These are phyloP conservation scores for Alloplasta piceator DNA, from an alignment of 2,888 invertebrate species.

Conservation along the genomic window DNA sequence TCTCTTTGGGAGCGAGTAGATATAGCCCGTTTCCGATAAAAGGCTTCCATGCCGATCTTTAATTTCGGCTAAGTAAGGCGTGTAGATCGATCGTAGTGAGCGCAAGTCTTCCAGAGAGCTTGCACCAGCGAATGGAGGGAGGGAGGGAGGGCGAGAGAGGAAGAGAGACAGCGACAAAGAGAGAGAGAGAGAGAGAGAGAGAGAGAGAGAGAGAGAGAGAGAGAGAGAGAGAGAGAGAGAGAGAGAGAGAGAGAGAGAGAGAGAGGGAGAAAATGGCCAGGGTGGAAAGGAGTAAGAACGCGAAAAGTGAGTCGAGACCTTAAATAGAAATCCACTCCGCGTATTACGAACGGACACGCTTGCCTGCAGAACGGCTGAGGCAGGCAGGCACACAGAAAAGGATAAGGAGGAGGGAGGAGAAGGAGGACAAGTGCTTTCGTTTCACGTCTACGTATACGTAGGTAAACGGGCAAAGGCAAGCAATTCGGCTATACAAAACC, in stretches of 20 bases:
- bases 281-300: constrained; percentile 26
- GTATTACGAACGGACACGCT: constrained; percentile 62
- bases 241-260: not conserved
- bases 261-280: not conserved
- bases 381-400: not conserved
- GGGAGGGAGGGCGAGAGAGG: constrained; percentile 4
- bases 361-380: constrained; percentile 20
- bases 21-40: constrained; percentile 61
- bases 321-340: constrained; percentile 68
- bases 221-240: constrained; percentile 3
- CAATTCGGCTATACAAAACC: constrained; percentile 40
- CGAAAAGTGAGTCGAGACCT: constrained; percentile 59
- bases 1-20: constrained; percentile 27
- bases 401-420: not conserved
- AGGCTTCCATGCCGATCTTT: constrained; percentile 67
- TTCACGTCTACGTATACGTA: constrained; percentile 24
- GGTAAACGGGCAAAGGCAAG: constrained; percentile 48
- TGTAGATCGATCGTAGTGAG: constrained; percentile 64
- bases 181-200: not conserved
- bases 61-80: constrained; percentile 72
- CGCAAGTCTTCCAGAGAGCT: constrained; percentile 15
- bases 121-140: constrained; percentile 6
- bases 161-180: not conserved
- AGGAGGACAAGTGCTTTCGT: constrained; percentile 54
- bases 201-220: not conserved